phyloP scores from a whole-genome alignment of 2,888 invertebrate species.

The Dasypogon diadema region DNA sequence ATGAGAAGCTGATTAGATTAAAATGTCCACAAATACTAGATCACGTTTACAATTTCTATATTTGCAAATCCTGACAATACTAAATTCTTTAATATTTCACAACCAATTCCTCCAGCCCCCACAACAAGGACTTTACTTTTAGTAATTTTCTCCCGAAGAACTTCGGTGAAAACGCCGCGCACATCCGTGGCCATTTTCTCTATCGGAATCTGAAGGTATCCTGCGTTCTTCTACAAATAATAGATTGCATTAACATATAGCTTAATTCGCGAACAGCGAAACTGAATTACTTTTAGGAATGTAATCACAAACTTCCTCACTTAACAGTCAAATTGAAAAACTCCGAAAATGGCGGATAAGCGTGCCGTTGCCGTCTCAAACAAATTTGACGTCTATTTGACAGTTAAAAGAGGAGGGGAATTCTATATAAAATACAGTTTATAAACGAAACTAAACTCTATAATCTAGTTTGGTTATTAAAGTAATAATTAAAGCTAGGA shows the following conservation, averaged over 20 bases:
- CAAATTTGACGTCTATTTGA: background rate
- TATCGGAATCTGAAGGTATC: background rate
- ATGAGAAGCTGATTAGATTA: slow-evolving; percentile 1
- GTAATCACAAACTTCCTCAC: background rate
- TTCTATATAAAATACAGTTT: no score
- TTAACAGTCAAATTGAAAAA: background rate
- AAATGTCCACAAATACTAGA: background rate
- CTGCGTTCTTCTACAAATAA: no score
- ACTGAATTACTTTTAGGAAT: background rate
- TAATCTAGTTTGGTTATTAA: no score
- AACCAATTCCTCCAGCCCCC: slow-evolving; percentile 99
- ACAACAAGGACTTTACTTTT: slow-evolving; percentile 85
- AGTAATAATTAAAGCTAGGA: no score
- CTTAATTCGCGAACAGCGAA: no score
- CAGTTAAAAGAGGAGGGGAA: background rate
- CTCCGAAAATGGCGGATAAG: slow-evolving; percentile 26
- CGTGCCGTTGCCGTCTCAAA: slow-evolving; percentile 26
- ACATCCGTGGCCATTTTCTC: slow-evolving; percentile 75
- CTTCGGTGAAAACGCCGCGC: slow-evolving; percentile 76
- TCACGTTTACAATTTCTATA: slow-evolving; percentile 92
- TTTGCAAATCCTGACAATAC: slow-evolving; percentile 93
- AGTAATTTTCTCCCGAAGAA: slow-evolving; percentile 75
- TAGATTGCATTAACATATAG: no score
- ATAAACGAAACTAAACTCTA: no score
- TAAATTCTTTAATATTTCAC: slow-evolving; percentile 97